Conservation (phyloP, 2,888 invertebrate genomes). For the Pheosia tremula region DNA sequence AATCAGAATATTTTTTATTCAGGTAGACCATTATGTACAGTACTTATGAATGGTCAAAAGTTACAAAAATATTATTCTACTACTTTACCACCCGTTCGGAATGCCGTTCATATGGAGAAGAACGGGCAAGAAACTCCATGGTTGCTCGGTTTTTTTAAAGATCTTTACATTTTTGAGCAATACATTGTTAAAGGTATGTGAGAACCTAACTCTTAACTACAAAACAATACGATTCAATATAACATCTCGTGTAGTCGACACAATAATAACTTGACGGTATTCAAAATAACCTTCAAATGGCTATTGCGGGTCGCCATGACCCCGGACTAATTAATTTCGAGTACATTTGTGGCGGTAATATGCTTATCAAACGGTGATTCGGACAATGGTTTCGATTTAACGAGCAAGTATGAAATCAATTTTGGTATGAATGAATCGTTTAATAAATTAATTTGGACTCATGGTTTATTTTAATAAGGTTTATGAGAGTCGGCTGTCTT, state of each 20-base stretch:
- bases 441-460: slow-evolving; percentile 18
- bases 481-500: slow-evolving; percentile 21
- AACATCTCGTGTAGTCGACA: background rate
- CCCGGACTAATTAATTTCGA: slow-evolving; percentile 77
- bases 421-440: slow-evolving; percentile 30
- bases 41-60: no score
- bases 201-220: background rate
- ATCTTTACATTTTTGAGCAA: no score
- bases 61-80: no score
- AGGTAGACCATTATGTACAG: no score
- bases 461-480: slow-evolving; percentile 13
- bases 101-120: no score
- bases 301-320: slow-evolving; percentile 57
- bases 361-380: slow-evolving; percentile 79
- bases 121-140: no score
- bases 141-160: no score
- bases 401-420: slow-evolving; percentile 34
- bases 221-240: background rate
- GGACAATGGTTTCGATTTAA: slow-evolving; percentile 48
- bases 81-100: no score
- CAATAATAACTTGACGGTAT: slow-evolving; percentile 1
- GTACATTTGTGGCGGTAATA: slow-evolving; percentile 72
- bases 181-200: no score
- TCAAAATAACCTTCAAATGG: slow-evolving; percentile 51
- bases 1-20: no score